These are phyloP conservation scores for Leucophenga montana DNA, from an alignment of 2,888 invertebrate species.

Conservation along the genomic window DNA sequence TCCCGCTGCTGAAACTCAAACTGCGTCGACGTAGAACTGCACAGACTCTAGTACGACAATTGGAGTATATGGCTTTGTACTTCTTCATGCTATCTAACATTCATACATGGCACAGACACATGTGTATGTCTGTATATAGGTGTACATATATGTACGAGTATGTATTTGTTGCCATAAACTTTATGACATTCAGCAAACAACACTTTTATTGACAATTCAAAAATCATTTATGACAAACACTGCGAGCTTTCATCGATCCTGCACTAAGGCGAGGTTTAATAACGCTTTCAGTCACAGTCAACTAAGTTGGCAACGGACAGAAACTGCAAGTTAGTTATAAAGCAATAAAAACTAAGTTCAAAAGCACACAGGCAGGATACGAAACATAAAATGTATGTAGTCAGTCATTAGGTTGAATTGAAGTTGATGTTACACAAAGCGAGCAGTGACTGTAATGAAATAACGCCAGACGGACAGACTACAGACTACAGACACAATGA, in stretches of 20 bases:
- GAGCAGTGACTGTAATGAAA: slow-evolving; percentile 26
- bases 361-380: not conserved
- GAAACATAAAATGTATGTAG: slow-evolving; percentile 22
- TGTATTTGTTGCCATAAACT: slow-evolving; percentile 43
- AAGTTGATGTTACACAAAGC: not conserved
- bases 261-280: slow-evolving; percentile 47
- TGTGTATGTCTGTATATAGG: not conserved
- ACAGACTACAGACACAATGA: slow-evolving; percentile 18
- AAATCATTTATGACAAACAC: slow-evolving; percentile 68
- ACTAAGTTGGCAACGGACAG: not conserved
- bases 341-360: slow-evolving; percentile 48
- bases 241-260: slow-evolving; percentile 32
- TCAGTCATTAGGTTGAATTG: slow-evolving; percentile 32
- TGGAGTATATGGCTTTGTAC: not conserved
- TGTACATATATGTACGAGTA: not conserved
- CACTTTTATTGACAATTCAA: slow-evolving; percentile 65
- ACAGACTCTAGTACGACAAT: not conserved
- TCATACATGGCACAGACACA: not conserved
- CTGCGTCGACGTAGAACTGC: not conserved
- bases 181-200: slow-evolving; percentile 38
- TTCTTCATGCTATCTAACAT: not conserved
- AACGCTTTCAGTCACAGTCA: slow-evolving; percentile 40
- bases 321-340: slow-evolving; percentile 32
- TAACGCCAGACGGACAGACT: slow-evolving; percentile 34
- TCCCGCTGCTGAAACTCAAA: not conserved